A percentile compares a stretch with the other conserved stretches of the same genome.
phyloP scores from a whole-genome alignment of 2,888 invertebrate genomes.

The Cryptocephalus moraei region DNA sequence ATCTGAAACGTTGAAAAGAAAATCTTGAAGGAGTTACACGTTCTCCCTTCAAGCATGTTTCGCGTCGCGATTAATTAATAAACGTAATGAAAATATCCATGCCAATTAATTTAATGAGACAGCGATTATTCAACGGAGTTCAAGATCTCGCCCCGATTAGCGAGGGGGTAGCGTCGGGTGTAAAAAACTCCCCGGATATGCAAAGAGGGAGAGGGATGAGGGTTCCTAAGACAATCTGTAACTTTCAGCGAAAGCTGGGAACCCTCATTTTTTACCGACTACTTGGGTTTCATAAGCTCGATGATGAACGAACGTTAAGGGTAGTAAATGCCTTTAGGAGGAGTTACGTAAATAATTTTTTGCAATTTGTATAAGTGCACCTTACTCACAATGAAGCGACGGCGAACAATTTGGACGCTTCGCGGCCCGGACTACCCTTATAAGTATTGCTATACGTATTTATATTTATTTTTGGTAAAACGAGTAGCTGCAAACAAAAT shows the following conservation, averaged over 20 bases:
- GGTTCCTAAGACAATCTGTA: slow-evolving; percentile 17
- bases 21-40: no score
- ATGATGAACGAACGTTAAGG: slow-evolving; percentile 1
- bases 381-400: not conserved
- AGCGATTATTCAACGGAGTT: slow-evolving; percentile 7
- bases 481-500: no score
- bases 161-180: not conserved
- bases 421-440: no score
- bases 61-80: no score
- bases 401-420: no score
- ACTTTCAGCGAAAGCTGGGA: slow-evolving; percentile 13
- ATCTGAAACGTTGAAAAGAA: no score
- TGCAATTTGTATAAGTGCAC: slow-evolving; percentile 10
- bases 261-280: slow-evolving; percentile 19
- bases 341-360: slow-evolving; percentile 8
- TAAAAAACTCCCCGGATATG: slow-evolving; percentile 7
- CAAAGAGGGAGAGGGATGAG: slow-evolving; percentile 11
- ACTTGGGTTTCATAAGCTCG: slow-evolving; percentile 17
- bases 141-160: slow-evolving; percentile 1
- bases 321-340: not conserved
- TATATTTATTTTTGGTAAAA: no score
- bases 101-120: slow-evolving; percentile 3
- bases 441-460: no score
- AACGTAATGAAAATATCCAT: no score
- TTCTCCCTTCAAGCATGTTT: no score